These are phyloP conservation scores for Drosophila helvetica DNA, from an alignment of 2,888 invertebrate genomes.

Conservation along the genomic window DNA sequence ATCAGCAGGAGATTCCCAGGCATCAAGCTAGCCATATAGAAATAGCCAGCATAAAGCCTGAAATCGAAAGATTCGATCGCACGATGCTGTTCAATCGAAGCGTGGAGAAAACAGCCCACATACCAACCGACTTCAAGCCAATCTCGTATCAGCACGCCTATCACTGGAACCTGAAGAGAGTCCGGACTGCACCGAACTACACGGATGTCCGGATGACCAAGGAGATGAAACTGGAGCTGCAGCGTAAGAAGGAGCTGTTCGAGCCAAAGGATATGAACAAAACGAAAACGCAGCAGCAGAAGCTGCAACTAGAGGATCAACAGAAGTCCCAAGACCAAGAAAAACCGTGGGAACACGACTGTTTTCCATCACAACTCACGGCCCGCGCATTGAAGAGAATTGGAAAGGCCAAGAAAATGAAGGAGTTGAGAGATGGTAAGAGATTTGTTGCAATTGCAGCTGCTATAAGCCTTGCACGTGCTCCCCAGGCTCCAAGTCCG, in stretches of 20 bases:
- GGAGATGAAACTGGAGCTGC: not conserved
- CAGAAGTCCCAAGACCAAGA: too few relatives aligned
- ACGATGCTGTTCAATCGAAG: not conserved
- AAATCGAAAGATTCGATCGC: not conserved
- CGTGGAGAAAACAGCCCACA: not conserved
- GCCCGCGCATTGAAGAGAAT: too few relatives aligned
- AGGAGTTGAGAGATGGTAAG: not conserved
- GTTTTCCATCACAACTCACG: too few relatives aligned
- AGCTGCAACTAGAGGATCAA: too few relatives aligned
- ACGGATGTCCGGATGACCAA: not conserved
- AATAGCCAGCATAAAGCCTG: not conserved
- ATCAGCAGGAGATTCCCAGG: too few relatives aligned
- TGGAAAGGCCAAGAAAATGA: not conserved
- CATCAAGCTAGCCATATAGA: too few relatives aligned
- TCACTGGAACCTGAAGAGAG: not conserved
- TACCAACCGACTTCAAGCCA: not conserved
- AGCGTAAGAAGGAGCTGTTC: not conserved
- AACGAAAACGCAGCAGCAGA: not conserved
- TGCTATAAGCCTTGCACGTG: not conserved
- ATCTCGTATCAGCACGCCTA: not conserved
- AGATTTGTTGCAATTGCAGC: not conserved
- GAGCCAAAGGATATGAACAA: not conserved
- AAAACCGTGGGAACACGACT: too few relatives aligned
- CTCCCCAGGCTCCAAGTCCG: not conserved
- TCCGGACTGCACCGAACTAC: not conserved